phyloP scores from a whole-genome alignment of 2,113 vertebrate genomes.

The Columbina picui region DNA sequence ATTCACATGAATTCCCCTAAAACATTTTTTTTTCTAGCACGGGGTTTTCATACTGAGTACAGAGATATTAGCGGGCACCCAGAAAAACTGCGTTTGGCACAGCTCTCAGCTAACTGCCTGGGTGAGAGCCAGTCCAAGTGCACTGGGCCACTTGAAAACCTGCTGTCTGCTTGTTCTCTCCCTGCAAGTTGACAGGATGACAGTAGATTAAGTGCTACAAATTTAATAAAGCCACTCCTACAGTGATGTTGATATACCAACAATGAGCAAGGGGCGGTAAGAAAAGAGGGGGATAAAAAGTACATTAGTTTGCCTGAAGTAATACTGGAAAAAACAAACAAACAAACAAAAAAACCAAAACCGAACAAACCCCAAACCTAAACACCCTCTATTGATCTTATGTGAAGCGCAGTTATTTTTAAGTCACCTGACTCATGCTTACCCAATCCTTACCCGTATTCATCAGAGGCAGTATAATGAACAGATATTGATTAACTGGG shows the following conservation, averaged over 20 bases:
- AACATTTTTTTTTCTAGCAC: constrained; percentile 36
- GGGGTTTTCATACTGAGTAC: constrained; percentile 5
- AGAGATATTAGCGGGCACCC: constrained; percentile 19
- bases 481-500: constrained; percentile 86
- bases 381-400: constrained; percentile 74
- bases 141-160: constrained; percentile 35
- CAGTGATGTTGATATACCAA: constrained; percentile 35
- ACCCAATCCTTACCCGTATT: constrained; percentile 81
- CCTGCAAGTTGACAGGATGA: constrained; percentile 50
- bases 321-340: not conserved
- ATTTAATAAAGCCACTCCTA: constrained; percentile 73
- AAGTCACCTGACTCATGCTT: constrained; percentile 81
- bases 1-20: constrained; percentile 68
- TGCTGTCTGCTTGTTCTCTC: constrained; percentile 31
- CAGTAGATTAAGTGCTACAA: constrained; percentile 72
- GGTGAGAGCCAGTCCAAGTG: not conserved
- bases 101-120: constrained; percentile 17
- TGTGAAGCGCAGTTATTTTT: constrained; percentile 79
- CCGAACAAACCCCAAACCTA: accelerated
- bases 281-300: not conserved
- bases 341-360: too few relatives aligned
- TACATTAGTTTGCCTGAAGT: constrained; percentile 52
- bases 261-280: not conserved
- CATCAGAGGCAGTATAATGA: constrained; percentile 83
- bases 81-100: constrained; percentile 43